phyloP scores from a whole-genome alignment of 2,888 invertebrate genomes.

The Muschampia plurimacula region DNA sequence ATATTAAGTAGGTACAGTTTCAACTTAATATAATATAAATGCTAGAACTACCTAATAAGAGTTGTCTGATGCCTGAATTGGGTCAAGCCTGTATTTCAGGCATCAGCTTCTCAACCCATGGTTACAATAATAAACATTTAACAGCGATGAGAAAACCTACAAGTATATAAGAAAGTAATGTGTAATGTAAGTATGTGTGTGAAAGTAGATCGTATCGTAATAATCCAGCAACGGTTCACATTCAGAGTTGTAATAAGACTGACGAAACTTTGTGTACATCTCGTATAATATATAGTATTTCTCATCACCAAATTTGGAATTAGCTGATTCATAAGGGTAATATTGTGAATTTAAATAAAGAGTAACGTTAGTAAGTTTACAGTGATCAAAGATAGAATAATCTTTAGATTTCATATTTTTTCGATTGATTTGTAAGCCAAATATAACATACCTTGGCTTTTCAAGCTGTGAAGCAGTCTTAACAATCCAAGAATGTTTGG shows the following conservation, averaged over 20 bases:
- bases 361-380: conserved; percentile 40
- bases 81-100: too few species aligned
- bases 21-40: too few species aligned
- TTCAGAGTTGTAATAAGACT: conserved; percentile 48
- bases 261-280: conserved; percentile 48
- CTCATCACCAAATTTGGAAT: conserved; percentile 46
- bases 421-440: conserved; percentile 49
- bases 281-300: conserved; percentile 49
- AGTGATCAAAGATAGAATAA: conserved; percentile 43
- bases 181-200: too few species aligned
- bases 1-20: too few species aligned
- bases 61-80: too few species aligned
- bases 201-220: too few species aligned
- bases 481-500: conserved; percentile 55
- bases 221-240: background rate
- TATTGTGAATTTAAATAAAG: conserved; percentile 49
- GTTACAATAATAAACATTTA: too few species aligned
- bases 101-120: too few species aligned
- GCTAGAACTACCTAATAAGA: too few species aligned
- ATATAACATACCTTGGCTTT: conserved; percentile 60
- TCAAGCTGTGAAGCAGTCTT: conserved; percentile 57
- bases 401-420: conserved; percentile 18
- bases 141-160: too few species aligned
- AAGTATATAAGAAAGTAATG: too few species aligned
- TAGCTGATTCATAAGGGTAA: conserved; percentile 50